phyloP scores from a whole-genome alignment of 2,797 vertebrate species.

The Distichodus sexfasciatus region DNA sequence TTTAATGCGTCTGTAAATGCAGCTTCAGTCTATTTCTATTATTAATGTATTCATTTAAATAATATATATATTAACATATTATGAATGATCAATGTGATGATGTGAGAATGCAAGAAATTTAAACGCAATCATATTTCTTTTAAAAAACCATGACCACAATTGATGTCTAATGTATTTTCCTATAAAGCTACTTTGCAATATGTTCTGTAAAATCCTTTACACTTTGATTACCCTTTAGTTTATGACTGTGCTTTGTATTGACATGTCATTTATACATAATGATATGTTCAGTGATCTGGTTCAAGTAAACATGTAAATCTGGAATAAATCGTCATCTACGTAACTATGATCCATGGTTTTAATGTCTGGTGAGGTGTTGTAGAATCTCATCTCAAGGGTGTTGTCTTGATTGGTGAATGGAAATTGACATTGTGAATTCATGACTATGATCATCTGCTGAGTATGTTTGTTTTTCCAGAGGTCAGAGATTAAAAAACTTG shows the following conservation, averaged over 20 bases:
- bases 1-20: constrained; percentile 29
- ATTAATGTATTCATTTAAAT: constrained; percentile 1
- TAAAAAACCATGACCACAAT: constrained; percentile 24
- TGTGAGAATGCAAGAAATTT: constrained; percentile 27
- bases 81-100: constrained; percentile 17
- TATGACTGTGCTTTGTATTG: constrained; percentile 22
- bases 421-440: not conserved
- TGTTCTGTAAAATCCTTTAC: constrained; percentile 4
- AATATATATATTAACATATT: constrained; percentile 15
- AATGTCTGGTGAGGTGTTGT: no score
- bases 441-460: constrained; percentile 2
- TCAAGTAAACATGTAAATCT: constrained; percentile 14
- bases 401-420: not conserved
- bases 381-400: not conserved
- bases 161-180: constrained; percentile 36
- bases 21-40: not conserved
- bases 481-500: constrained; percentile 80
- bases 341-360: not conserved
- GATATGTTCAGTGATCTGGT: constrained; percentile 14
- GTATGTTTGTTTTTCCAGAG: constrained; percentile 71
- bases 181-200: constrained; percentile 24
- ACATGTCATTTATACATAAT: constrained; percentile 36
- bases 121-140: constrained; percentile 8
- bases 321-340: constrained; percentile 36
- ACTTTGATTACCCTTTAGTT: constrained; percentile 26